These are phyloP conservation scores for Phalacrocorax carbo DNA, from an alignment of 2,113 vertebrate species.

Conservation along the genomic window DNA sequence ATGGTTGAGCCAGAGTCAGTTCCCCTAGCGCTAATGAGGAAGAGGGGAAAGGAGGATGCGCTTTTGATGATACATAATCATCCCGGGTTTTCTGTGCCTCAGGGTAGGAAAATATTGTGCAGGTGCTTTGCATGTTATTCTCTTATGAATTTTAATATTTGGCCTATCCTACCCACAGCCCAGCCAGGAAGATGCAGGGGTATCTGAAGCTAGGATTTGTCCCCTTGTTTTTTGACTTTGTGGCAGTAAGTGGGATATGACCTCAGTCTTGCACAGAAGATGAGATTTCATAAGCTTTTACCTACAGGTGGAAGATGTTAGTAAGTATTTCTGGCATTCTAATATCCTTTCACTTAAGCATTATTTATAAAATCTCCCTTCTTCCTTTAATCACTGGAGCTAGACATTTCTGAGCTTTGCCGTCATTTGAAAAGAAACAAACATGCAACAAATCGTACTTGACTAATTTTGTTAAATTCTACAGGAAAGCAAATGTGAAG, in stretches of 20 bases:
- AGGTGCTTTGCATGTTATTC: neutral
- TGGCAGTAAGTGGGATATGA: neutral
- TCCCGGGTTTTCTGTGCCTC: neutral
- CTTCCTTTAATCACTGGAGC: conserved; percentile 29
- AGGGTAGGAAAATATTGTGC: neutral
- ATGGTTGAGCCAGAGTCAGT: neutral
- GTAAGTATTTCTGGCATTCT: conserved; percentile 3
- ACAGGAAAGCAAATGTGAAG: conserved; percentile 62
- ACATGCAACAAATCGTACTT: conserved; percentile 18
- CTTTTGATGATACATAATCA: neutral
- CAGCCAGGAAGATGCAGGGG: neutral
- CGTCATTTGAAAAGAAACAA: conserved; percentile 37
- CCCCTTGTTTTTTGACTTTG: neutral
- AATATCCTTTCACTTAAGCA: conserved; percentile 4
- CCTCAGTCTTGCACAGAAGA: neutral
- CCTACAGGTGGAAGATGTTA: neutral
- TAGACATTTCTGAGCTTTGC: conserved; percentile 43
- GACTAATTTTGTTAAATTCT: conserved; percentile 68
- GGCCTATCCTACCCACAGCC: neutral
- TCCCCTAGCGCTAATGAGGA: conserved; percentile 2
- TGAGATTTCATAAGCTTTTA: neutral
- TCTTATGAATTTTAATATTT: neutral
- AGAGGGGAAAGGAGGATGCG: neutral
- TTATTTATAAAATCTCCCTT: conserved; percentile 24
- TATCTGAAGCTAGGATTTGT: neutral